Evolutionary conservation across 2,113 vertebrate species (phyloP).

Genomic region (Myanophis thanlyinensis): DNA sequence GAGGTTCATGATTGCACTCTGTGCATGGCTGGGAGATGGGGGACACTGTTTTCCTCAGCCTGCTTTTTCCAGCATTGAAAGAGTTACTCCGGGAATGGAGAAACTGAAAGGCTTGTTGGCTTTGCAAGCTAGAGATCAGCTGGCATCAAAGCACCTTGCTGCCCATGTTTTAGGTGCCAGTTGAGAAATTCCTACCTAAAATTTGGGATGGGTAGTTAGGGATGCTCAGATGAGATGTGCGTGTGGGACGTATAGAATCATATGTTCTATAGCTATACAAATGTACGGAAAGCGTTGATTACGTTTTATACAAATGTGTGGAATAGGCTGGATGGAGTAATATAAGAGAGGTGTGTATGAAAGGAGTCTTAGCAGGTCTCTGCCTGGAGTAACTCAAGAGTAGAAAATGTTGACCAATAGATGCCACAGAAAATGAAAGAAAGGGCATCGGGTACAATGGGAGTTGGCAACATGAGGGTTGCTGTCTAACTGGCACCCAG

Average conservation of each 20-base stretch:
- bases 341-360: neutral
- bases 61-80: neutral
- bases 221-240: neutral
- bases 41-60: neutral
- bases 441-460: neutral
- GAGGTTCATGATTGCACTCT: neutral
- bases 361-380: neutral
- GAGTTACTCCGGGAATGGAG: neutral
- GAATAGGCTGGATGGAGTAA: neutral
- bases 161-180: neutral
- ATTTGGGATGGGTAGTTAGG: neutral
- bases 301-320: neutral
- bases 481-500: neutral
- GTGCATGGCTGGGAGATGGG: neutral
- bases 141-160: neutral
- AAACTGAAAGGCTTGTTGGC: neutral
- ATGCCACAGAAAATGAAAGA: neutral
- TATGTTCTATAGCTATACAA: neutral
- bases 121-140: neutral
- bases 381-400: neutral
- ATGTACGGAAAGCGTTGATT: neutral
- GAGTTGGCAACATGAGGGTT: neutral
- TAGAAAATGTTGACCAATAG: neutral
- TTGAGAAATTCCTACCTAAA: neutral
- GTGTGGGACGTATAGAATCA: neutral